Percentiles rank a stretch among this genome's conserved stretches.
Conservation (phyloP, 2,888 invertebrate species). For the Dorcus parallelipipedus region DNA sequence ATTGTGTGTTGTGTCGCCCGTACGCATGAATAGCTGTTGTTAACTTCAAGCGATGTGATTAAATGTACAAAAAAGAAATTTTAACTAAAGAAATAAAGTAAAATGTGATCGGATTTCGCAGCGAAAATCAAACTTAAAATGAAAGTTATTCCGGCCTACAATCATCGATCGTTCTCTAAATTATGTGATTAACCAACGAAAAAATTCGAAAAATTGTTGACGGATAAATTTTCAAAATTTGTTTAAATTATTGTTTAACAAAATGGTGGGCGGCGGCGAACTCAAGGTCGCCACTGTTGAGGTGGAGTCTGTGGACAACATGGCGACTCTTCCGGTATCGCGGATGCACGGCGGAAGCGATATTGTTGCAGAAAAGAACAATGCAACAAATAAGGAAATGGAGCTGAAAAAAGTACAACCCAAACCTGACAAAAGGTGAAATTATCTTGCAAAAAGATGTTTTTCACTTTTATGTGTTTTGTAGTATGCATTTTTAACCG, state of each 20-base stretch:
- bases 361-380: slow-evolving; percentile 76
- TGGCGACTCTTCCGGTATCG: slow-evolving; percentile 84
- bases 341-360: slow-evolving; percentile 70
- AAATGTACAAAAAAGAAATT: slow-evolving; percentile 1
- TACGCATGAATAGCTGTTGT: neutral
- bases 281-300: slow-evolving; percentile 88
- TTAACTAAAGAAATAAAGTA: slow-evolving; percentile 4
- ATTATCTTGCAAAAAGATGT: neutral
- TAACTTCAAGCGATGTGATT: neutral
- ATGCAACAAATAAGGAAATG: slow-evolving; percentile 82
- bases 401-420: slow-evolving; percentile 82
- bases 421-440: slow-evolving; percentile 77
- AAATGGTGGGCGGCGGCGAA: slow-evolving; percentile 68
- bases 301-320: slow-evolving; percentile 82
- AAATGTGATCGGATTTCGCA: neutral
- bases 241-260: slow-evolving; percentile 20
- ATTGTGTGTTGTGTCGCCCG: slow-evolving; percentile 3
- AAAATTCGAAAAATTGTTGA: neutral
- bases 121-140: neutral
- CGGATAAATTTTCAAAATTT: neutral
- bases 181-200: slow-evolving; percentile 19
- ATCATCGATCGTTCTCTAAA: slow-evolving; percentile 18
- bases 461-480: neutral
- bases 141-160: slow-evolving; percentile 20
- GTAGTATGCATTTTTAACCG: neutral